Base-by-base conservation (phyloP, 2,888 invertebrate species). In the Candidula unifasciata region DNA sequence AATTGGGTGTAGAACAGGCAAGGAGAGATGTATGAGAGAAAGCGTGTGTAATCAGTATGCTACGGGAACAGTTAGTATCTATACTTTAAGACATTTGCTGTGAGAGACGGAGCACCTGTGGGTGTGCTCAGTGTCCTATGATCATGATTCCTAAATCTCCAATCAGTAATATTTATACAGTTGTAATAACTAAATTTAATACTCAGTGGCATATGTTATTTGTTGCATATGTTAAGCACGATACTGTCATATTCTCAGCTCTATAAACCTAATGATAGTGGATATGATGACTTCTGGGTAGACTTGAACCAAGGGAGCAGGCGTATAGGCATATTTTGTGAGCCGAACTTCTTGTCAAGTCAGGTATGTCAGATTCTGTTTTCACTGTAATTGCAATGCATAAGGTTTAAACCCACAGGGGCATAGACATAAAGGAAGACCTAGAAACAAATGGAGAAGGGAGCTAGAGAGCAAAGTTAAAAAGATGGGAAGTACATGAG, bases 221-320 rank as follows among this genome's bases (percentile, higher is more conserved):
- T 79, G 16, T n/a, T 10, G 10, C 52, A 73, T 37, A 10, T 66
- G 44, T 76, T 54, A 79, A 8, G 6, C 35, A 77, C 30, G 52
- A 52, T 44, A 52, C 33, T 30, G 35, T 44, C 16, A 52, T 76
- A 24, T 54, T 87, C 85, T 35, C 82, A 92, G 91, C 84, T 92
- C 21, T 84, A 87, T 79, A 92, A 92, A 83, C 92, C 92, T 24
- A 84, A 88, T 83, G 92, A 92, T 87, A 83, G 87, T n/a, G 90
- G 89, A 13, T 92, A 92, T 88, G 88, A 89, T 81, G 88, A 89
- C 37, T 92, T 92, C 79, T 92, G 91, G 91, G 89, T 92, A n/a
- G 92, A 92, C 80, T 91, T 92, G 84, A 92, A 92, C 84, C 87
- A 87, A 84, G 91, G 91, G n/a, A 92, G 91, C 87, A 85, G 89